Evolutionary conservation across 2,113 vertebrate species (phyloP), one percentile per base, ranked within the genome.

Genomic region (Hippoglossus stenolepis): DNA sequence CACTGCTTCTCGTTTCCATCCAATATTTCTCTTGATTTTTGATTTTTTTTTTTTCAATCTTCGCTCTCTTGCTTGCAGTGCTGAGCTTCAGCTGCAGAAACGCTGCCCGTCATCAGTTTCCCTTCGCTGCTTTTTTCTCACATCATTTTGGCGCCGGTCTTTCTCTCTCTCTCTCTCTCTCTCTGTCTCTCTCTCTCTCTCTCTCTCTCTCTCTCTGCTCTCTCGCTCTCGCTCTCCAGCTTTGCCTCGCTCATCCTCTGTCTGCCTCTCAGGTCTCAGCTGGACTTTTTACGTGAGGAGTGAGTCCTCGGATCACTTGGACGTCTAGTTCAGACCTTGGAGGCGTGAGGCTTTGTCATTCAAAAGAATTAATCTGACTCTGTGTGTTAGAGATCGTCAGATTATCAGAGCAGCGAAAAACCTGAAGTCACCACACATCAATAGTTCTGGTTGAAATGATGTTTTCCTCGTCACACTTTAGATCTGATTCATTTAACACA

Each of bases 221-320:
- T 49, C 15, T 49, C 47, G 4, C 4, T 49, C 4, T 5, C 47
- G 4, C 54, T 76, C 28, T 49, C 23, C 45, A 10, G 66, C 76
- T 87, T 68, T 70, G 77, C 82, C 82, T 68, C 70, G 57, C 78
- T 70, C 89, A 84, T 90, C 49, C 78, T 87, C 89, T 90, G 74
- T 90, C 89, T 90, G 82, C 79, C 59, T 90, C 88, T 86, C 89
- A 89, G 90, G 90, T 89, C 84, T 88, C 90, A 86, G 81, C 87
- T 26, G 90, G 90, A 92, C 89, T 86, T 62, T 81, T 64, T 62
- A 53, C 77, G 57, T 63, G 88, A 87, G 88, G 88, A 87, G 82
- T 73, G 86, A 82, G 83, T 78, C 20, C 87, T 88, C 62, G 79
- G 77, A 84, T 82, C 80, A n/a, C 64, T 79, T 73, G 85, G 86